Conservation (phyloP, 2,888 invertebrate genomes). For the Apamea anceps region DNA sequence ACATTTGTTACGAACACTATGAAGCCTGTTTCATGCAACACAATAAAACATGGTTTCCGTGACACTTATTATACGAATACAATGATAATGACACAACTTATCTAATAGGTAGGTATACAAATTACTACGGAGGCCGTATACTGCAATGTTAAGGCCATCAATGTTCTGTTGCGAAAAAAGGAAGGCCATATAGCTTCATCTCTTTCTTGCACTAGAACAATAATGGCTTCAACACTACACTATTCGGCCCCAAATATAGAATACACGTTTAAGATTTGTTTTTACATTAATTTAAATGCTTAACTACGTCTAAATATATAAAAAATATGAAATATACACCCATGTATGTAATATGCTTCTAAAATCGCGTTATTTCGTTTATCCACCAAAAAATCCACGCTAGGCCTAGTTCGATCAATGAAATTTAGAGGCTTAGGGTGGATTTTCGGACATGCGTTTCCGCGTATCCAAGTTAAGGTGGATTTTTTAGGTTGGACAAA, state of each 20-base stretch:
- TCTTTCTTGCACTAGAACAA: background rate
- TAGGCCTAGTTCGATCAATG: background rate
- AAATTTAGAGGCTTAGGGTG: background rate
- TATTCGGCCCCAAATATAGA: slow-evolving; percentile 6
- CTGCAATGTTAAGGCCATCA: slow-evolving; percentile 5
- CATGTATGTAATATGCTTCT: slow-evolving; percentile 26
- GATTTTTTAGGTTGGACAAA: background rate
- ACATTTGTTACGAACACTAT: slow-evolving; percentile 49
- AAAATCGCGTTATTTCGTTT: background rate
- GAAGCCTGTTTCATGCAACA: slow-evolving; percentile 50
- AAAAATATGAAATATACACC: slow-evolving; percentile 48
- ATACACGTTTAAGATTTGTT: slow-evolving; percentile 15
- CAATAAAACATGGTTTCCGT: slow-evolving; percentile 32
- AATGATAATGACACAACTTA: slow-evolving; percentile 52
- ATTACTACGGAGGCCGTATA: slow-evolving; percentile 20
- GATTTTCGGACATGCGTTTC: background rate
- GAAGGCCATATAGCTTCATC: background rate
- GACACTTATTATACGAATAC: slow-evolving; percentile 36
- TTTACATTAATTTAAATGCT: slow-evolving; percentile 43
- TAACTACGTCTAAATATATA: slow-evolving; percentile 30
- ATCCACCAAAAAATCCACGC: background rate
- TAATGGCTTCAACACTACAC: slow-evolving; percentile 1
- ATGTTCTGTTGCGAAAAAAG: background rate
- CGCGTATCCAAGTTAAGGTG: background rate
- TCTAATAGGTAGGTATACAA: slow-evolving; percentile 50